Conservation (phyloP, 1,140 invertebrate species). For the Leptinotarsa texana region DNA sequence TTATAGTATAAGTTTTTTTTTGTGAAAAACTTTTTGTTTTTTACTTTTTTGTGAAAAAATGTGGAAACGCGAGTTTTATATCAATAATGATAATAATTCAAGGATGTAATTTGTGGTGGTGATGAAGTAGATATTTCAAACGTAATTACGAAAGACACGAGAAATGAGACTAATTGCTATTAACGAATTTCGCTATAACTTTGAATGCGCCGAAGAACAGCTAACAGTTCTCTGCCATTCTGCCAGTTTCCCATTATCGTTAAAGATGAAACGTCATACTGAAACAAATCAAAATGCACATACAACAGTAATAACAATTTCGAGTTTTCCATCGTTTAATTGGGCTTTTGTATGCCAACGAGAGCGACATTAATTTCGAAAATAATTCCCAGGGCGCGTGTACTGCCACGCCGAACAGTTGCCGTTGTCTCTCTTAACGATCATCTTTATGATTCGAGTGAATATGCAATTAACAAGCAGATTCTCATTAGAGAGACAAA, state of each 20-base stretch:
- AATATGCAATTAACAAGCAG: constrained; percentile 25
- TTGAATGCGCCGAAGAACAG: too few relatives aligned
- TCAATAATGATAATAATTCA: too few relatives aligned
- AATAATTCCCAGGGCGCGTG: constrained; percentile 20
- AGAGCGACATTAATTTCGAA: constrained; percentile 17
- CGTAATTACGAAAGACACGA: too few relatives aligned
- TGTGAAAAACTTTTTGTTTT: too few relatives aligned
- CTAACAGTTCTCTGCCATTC: not conserved
- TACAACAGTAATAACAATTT: constrained; percentile 20
- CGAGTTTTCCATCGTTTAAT: constrained; percentile 22
- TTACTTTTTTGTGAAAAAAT: too few relatives aligned
- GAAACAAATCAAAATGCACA: constrained; percentile 21
- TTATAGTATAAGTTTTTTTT: too few relatives aligned
- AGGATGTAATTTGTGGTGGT: too few relatives aligned
- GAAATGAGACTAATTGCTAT: not conserved
- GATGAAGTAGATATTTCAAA: too few relatives aligned
- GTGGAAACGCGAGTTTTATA: too few relatives aligned
- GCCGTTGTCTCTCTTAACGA: constrained; percentile 20
- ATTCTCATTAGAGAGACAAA: constrained; percentile 26
- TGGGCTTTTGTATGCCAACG: constrained; percentile 17
- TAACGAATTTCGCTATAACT: not conserved
- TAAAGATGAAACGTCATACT: constrained; percentile 19
- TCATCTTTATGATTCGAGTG: constrained; percentile 24
- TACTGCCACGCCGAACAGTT: not conserved
- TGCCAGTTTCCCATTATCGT: constrained; percentile 20